These are phyloP conservation scores for Oryzias dopingdopingensis DNA, from an alignment of 2,797 vertebrate species.

Conservation along the genomic window DNA sequence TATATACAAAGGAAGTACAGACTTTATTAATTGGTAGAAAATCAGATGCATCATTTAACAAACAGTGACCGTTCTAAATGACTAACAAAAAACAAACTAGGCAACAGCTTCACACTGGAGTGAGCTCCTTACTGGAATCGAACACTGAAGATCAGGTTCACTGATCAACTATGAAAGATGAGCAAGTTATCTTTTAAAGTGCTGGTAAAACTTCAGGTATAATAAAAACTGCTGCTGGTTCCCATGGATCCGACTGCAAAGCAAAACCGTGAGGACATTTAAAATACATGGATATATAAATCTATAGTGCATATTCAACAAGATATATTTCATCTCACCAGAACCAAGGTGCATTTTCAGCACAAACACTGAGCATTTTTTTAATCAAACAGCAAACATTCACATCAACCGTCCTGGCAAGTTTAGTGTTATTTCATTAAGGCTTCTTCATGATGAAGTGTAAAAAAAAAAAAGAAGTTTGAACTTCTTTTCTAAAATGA, in stretches of 20 bases:
- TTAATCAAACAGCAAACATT: conserved; percentile 11
- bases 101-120: conserved; percentile 15
- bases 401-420: conserved; percentile 70
- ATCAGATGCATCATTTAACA: conserved; percentile 50
- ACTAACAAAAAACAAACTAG: conserved; percentile 24
- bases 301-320: conserved; percentile 53
- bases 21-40: conserved; percentile 69
- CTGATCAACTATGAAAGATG: conserved; percentile 6
- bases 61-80: conserved; percentile 16
- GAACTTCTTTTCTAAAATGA: conserved; percentile 49
- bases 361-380: conserved; percentile 62
- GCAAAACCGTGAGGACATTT: conserved; percentile 52
- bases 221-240: conserved; percentile 47
- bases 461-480: conserved; percentile 57
- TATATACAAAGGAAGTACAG: conserved; percentile 41
- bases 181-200: conserved; percentile 56
- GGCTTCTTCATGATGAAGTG: conserved; percentile 67
- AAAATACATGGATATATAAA: conserved; percentile 45
- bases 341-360: conserved; percentile 57
- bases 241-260: conserved; percentile 49
- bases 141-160: conserved; percentile 19
- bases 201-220: conserved; percentile 53
- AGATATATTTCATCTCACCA: conserved; percentile 51
- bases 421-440: conserved; percentile 82
- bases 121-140: conserved; percentile 7